phyloP scores from a whole-genome alignment of 2,113 vertebrate genomes.

The Sceloporus tristichus region DNA sequence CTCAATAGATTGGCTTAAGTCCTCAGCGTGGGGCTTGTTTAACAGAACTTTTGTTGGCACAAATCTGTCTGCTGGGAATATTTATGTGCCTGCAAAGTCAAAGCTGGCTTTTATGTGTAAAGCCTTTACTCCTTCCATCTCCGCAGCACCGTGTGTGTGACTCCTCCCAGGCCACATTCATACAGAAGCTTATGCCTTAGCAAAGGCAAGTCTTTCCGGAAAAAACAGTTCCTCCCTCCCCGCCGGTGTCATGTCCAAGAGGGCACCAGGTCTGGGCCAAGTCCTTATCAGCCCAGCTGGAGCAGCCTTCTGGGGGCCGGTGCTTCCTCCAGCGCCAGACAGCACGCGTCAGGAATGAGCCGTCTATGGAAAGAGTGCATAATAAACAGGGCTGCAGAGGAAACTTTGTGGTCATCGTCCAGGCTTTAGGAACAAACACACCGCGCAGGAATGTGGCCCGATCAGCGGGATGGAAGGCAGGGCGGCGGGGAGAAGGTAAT shows the following conservation, averaged over 20 bases:
- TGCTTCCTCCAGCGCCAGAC: constrained; percentile 32
- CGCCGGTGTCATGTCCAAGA: neutral
- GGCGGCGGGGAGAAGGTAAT: neutral
- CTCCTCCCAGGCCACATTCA: neutral
- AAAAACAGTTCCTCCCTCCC: neutral
- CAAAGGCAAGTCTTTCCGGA: neutral
- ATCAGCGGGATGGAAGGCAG: neutral
- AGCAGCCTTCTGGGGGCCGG: constrained; percentile 19
- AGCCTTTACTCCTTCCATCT: neutral
- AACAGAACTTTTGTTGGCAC: neutral
- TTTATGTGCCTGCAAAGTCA: neutral
- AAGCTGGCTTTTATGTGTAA: neutral
- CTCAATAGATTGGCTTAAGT: no score
- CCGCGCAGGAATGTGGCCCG: constrained; percentile 15
- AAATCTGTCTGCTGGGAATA: neutral
- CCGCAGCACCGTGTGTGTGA: neutral
- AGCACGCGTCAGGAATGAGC: constrained; percentile 38
- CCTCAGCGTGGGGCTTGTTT: neutral
- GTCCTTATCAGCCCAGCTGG: constrained; percentile 29
- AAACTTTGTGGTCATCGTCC: neutral
- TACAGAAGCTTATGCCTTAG: neutral
- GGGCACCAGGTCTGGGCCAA: neutral
- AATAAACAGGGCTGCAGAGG: constrained; percentile 28
- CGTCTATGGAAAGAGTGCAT: constrained; percentile 28
- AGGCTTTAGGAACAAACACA: constrained; percentile 14